Percentiles rank a stretch among this genome's conserved stretches.
Evolutionary conservation across 2,888 invertebrate species (phyloP).

Genomic region (Aphodius sticticus): DNA sequence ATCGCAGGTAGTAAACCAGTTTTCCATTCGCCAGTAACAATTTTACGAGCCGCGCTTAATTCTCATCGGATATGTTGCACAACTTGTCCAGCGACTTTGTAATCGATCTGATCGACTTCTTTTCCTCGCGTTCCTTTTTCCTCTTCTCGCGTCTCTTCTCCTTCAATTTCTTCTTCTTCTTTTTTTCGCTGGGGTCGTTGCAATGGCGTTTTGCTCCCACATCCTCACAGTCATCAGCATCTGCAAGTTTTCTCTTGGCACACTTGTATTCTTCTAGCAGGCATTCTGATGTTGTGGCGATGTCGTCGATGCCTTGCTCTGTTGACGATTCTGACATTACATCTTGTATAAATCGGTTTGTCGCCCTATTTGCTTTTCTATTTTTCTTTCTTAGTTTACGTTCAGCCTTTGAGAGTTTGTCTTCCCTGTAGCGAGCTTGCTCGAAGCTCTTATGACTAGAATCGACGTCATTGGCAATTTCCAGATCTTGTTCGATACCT

Average conservation of each 20-base stretch:
- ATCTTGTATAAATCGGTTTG: constrained; percentile 31
- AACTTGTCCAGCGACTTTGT: constrained; percentile 50
- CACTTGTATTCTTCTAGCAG: constrained; percentile 30
- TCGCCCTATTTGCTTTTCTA: constrained; percentile 49
- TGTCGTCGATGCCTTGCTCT: background rate
- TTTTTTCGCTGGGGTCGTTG: constrained; percentile 45
- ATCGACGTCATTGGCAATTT: constrained; percentile 43
- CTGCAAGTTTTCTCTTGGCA: constrained; percentile 40
- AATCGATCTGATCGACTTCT: constrained; percentile 50
- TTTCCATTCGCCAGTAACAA: background rate
- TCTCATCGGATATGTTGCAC: constrained; percentile 55
- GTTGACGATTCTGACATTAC: constrained; percentile 7
- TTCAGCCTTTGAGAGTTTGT: constrained; percentile 54
- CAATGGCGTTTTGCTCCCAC: constrained; percentile 40
- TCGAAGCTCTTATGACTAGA: constrained; percentile 53
- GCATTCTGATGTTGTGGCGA: constrained; percentile 14
- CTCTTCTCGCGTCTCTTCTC: constrained; percentile 42
- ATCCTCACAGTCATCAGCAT: constrained; percentile 22
- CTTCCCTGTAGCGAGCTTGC: constrained; percentile 48
- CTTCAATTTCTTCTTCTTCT: constrained; percentile 46
- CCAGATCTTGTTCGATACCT: constrained; percentile 53
- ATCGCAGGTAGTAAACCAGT: background rate
- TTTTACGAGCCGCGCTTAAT: constrained; percentile 31
- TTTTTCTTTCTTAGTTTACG: constrained; percentile 52
- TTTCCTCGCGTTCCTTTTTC: constrained; percentile 47